Conservation (phyloP, 2,888 invertebrate species). For the Metalampra italica region DNA sequence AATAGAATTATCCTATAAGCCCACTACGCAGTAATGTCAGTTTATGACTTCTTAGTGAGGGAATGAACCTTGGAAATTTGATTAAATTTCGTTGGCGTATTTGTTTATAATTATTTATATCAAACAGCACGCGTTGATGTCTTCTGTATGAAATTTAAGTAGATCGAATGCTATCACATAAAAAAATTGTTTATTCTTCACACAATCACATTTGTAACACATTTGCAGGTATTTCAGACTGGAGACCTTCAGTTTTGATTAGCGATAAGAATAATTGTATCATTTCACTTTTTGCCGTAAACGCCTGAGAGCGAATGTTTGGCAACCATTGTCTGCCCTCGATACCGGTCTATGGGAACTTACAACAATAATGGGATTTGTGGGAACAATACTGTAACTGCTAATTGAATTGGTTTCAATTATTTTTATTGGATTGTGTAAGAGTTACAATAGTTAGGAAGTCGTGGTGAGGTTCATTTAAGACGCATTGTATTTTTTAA, state of each 20-base stretch:
- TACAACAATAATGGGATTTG: conserved; percentile 1
- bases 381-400: not conserved
- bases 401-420: not conserved
- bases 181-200: too few relatives aligned
- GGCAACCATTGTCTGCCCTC: not conserved
- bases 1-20: too few relatives aligned
- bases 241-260: not conserved
- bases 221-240: not conserved
- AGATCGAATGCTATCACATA: not conserved
- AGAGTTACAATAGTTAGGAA: too few relatives aligned
- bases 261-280: not conserved
- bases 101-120: not conserved
- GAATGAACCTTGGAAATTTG: too few relatives aligned
- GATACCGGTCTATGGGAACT: not conserved
- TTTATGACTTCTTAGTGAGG: too few relatives aligned
- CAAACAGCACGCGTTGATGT: conserved; percentile 6
- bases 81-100: too few relatives aligned
- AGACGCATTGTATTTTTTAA: too few relatives aligned
- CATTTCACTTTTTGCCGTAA: not conserved
- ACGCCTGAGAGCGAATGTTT: not conserved
- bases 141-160: conserved; percentile 8
- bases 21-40: too few relatives aligned
- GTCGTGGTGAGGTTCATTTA: too few relatives aligned
- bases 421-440: not conserved
- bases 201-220: too few relatives aligned